These are phyloP conservation scores for Chascanopsetta lugubris DNA, from an alignment of 2,113 vertebrate genomes.

Conservation along the genomic window DNA sequence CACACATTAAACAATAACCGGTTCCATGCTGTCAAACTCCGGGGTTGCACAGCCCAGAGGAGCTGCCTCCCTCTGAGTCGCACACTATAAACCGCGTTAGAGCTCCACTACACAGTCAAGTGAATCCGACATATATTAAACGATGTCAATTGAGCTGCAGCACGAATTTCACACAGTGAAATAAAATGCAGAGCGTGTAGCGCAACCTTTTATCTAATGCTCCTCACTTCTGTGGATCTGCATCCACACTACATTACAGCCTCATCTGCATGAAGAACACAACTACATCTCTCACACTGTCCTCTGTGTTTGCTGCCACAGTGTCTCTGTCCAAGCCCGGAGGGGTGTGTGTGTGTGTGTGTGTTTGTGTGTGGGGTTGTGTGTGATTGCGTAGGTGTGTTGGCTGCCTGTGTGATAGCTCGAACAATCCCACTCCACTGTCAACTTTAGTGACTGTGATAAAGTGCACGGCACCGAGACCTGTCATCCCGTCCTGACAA, in stretches of 20 bases:
- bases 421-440: conserved; percentile 38
- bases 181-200: conserved; percentile 13
- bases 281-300: conserved; percentile 13
- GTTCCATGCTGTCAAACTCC: not conserved
- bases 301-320: conserved; percentile 21
- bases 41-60: too few species aligned
- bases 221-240: conserved; percentile 4
- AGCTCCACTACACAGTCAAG: not conserved
- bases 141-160: conserved; percentile 1
- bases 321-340: conserved; percentile 11
- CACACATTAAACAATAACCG: conserved; percentile 8
- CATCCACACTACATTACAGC: conserved; percentile 13
- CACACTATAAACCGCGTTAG: not conserved
- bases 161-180: conserved; percentile 12
- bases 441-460: conserved; percentile 57
- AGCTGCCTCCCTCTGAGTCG: not conserved
- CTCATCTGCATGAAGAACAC: conserved; percentile 40
- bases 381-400: conserved; percentile 24
- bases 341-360: not conserved
- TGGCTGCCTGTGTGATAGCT: conserved; percentile 44
- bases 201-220: not conserved
- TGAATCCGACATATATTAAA: not conserved
- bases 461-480: conserved; percentile 49
- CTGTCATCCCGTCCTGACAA: conserved; percentile 52
- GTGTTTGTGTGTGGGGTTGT: conserved; percentile 26